phyloP scores from a whole-genome alignment of 2,113 vertebrate species.

The Nyctereutes procyonoides region DNA sequence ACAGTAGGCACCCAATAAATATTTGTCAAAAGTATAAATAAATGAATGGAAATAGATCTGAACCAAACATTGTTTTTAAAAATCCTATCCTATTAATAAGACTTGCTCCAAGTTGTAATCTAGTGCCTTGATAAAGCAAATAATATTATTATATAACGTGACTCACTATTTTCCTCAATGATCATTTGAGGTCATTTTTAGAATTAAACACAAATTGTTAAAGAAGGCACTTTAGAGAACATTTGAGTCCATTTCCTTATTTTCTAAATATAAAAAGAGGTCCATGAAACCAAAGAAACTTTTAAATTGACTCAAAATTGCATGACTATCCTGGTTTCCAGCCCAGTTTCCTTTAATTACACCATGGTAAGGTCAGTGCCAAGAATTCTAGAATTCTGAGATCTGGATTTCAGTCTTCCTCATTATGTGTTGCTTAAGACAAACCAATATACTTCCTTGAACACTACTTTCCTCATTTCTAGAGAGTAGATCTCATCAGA shows the following conservation, averaged over 20 bases:
- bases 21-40: not conserved
- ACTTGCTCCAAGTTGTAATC: not conserved
- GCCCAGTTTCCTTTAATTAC: not conserved
- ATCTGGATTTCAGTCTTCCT: not conserved
- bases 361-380: not conserved
- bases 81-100: not conserved
- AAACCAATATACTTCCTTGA: not conserved
- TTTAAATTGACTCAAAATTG: not conserved
- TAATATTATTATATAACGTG: not conserved
- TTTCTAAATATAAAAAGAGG: not conserved
- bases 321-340: not conserved
- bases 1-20: not conserved
- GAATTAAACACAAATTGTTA: not conserved
- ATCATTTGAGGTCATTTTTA: not conserved
- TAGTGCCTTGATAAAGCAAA: not conserved
- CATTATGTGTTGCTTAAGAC: not conserved
- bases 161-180: not conserved
- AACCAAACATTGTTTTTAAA: not conserved
- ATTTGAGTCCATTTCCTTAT: not conserved
- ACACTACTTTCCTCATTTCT: not conserved
- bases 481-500: constrained; percentile 25
- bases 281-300: not conserved
- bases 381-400: not conserved
- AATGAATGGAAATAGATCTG: not conserved
- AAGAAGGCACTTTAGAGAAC: not conserved